Evolutionary conservation across 2,888 invertebrate genomes (phyloP).

Genomic region (Campoletis raptor): DNA sequence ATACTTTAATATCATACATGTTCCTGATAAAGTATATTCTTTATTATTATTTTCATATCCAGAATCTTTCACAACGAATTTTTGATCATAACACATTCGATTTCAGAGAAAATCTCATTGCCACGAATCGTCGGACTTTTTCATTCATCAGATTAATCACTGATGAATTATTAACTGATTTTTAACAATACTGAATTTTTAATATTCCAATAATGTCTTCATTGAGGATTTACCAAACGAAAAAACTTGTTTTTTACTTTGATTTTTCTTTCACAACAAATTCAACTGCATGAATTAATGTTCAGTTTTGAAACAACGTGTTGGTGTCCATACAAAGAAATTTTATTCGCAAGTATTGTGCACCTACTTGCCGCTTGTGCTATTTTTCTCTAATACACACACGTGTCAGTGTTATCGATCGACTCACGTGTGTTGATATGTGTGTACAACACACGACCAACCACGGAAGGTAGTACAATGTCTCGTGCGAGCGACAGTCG

Average conservation of each 20-base stretch:
- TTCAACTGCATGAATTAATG: neutral
- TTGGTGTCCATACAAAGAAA: neutral
- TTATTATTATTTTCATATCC: neutral
- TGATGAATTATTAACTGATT: neutral
- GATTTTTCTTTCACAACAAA: neutral
- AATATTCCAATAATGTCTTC: neutral
- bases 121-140: neutral
- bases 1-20: neutral
- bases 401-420: constrained; percentile 54
- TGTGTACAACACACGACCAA: constrained; percentile 13
- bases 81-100: neutral
- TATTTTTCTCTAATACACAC: constrained; percentile 26
- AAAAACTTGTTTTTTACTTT: neutral
- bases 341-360: constrained; percentile 2
- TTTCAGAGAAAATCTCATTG: neutral
- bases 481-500: constrained; percentile 66
- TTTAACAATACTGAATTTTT: neutral
- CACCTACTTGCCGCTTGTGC: constrained; percentile 10
- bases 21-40: constrained; percentile 2
- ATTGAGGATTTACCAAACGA: neutral
- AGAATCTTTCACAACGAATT: neutral
- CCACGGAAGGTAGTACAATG: constrained; percentile 60
- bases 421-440: constrained; percentile 7
- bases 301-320: neutral
- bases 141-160: neutral